phyloP scores from a whole-genome alignment of 2,888 invertebrate genomes.

The Lepidocyrtinus sp. region DNA sequence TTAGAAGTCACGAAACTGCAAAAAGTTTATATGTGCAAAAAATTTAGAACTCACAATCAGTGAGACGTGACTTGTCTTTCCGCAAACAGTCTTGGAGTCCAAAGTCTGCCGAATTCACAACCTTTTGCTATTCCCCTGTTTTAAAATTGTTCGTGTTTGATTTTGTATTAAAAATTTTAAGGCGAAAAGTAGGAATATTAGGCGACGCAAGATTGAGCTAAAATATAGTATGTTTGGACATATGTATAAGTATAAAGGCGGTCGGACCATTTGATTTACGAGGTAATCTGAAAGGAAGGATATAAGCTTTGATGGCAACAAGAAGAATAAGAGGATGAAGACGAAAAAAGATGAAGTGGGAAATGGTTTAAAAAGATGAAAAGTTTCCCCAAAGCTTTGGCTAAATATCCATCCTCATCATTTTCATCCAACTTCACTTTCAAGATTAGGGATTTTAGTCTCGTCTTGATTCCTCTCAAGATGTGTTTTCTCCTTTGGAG shows the following conservation, averaged over 20 bases:
- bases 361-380: not conserved
- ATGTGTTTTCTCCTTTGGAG: not conserved
- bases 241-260: no score
- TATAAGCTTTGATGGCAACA: not conserved
- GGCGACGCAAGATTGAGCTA: no score
- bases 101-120: no score
- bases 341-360: not conserved
- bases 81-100: not conserved
- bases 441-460: not conserved
- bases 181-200: no score
- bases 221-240: no score
- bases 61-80: not conserved
- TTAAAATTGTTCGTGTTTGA: no score
- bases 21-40: not conserved
- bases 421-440: constrained; percentile 26
- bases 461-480: not conserved
- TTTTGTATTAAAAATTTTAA: no score
- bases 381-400: not conserved
- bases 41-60: not conserved
- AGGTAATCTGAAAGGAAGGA: no score
- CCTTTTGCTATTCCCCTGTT: no score
- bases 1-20: not conserved
- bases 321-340: not conserved
- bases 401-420: not conserved
- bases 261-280: no score